phyloP scores from a whole-genome alignment of 2,797 vertebrate species.

The Platalea minor region DNA sequence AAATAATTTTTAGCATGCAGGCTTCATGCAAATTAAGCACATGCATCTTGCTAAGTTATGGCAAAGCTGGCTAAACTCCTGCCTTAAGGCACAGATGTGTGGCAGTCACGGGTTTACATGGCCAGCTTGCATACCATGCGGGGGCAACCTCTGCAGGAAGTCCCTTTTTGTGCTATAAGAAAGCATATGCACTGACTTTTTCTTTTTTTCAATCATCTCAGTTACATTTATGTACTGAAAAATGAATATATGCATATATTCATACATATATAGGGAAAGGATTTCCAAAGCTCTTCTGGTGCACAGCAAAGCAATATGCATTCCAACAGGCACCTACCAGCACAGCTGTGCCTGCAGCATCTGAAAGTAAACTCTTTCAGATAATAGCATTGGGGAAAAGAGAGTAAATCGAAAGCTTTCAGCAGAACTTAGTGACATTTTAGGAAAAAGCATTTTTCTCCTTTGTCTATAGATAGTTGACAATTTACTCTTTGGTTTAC shows the following conservation, averaged over 20 bases:
- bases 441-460: background rate
- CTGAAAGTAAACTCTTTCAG: background rate
- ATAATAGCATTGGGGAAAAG: background rate
- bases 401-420: background rate
- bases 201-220: background rate
- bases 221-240: background rate
- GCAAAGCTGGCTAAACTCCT: slow-evolving; percentile 4
- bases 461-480: background rate
- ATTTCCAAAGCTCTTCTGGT: background rate
- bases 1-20: background rate
- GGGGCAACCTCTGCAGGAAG: background rate
- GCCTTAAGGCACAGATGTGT: background rate
- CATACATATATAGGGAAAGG: background rate
- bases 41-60: background rate
- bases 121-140: background rate
- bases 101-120: background rate
- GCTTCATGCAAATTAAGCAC: background rate
- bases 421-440: background rate
- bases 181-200: background rate
- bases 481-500: background rate
- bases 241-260: background rate
- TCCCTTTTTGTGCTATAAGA: background rate
- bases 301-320: background rate
- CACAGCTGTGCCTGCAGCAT: background rate
- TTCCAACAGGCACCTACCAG: background rate